Evolutionary conservation across 2,797 vertebrate species (phyloP).

Genomic region (Fundulus diaphanus): DNA sequence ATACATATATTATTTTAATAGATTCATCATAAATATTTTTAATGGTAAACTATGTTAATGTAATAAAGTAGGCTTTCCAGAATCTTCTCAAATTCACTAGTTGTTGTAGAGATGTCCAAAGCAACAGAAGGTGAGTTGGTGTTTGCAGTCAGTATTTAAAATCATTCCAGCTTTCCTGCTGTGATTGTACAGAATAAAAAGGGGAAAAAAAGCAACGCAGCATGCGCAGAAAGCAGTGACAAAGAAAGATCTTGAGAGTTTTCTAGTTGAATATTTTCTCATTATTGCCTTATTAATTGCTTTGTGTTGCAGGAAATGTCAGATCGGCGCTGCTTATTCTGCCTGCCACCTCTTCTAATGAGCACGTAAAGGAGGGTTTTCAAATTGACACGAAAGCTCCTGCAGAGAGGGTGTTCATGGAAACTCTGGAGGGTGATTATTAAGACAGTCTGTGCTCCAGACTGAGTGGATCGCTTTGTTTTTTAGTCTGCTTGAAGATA

Average conservation of each 20-base stretch:
- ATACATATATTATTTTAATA: too few species aligned
- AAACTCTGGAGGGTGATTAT: conserved; percentile 43
- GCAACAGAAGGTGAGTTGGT: background rate
- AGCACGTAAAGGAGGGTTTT: conserved; percentile 36
- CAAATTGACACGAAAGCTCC: conserved; percentile 47
- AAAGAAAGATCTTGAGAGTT: conserved; percentile 5
- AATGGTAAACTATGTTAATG: conserved; percentile 5
- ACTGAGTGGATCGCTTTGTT: conserved; percentile 22
- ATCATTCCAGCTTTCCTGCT: background rate
- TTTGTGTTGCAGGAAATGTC: conserved; percentile 50
- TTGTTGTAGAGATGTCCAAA: background rate
- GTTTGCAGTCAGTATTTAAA: conserved; percentile 9
- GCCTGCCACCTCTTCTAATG: conserved; percentile 52
- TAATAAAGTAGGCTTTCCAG: conserved; percentile 1
- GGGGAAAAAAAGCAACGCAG: background rate
- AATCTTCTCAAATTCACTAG: background rate
- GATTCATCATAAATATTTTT: conserved; percentile 19
- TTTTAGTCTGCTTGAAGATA: conserved; percentile 11
- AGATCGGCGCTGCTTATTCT: conserved; percentile 28
- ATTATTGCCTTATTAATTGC: conserved; percentile 37
- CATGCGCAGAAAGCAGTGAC: background rate
- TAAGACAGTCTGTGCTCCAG: conserved; percentile 29
- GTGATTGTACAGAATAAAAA: background rate
- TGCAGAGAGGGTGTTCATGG: conserved; percentile 45
- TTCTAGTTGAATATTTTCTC: conserved; percentile 23